phyloP scores from a whole-genome alignment of 2,113 vertebrate species.

The Arothron firmamentum region DNA sequence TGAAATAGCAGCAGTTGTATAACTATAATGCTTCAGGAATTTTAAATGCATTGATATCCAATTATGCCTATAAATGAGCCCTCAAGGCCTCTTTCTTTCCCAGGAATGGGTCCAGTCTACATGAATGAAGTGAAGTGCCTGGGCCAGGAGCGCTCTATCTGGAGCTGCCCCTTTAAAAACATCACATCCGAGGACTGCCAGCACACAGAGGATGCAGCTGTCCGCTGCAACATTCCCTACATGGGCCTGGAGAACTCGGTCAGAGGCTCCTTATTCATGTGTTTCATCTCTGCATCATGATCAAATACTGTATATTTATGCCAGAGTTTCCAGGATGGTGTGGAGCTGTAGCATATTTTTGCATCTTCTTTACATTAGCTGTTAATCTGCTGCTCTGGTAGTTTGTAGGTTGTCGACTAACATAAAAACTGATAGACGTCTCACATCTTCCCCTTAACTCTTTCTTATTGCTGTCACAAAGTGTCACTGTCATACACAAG shows the following conservation, averaged over 20 bases:
- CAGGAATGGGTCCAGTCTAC: conserved; percentile 90
- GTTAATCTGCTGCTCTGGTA: conserved; percentile 7
- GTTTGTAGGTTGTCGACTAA: neutral
- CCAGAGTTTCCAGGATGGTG: too few species aligned
- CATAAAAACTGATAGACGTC: conserved; percentile 11
- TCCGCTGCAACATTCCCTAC: conserved; percentile 89
- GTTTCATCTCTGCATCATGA: neutral
- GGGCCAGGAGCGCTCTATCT: conserved; percentile 84
- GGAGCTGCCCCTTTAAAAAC: conserved; percentile 87
- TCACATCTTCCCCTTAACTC: neutral
- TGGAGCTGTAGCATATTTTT: too few species aligned
- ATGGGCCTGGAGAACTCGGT: conserved; percentile 89
- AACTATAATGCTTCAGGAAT: too few species aligned
- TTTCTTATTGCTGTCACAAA: conserved; percentile 29
- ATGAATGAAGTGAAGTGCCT: conserved; percentile 89
- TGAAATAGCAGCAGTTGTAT: too few species aligned
- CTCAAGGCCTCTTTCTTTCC: neutral
- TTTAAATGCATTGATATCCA: neutral
- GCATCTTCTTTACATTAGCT: neutral
- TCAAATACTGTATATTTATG: too few species aligned
- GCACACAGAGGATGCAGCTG: conserved; percentile 82
- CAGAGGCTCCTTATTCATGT: conserved; percentile 49
- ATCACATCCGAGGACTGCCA: conserved; percentile 88
- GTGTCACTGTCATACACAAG: neutral
- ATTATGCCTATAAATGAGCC: neutral